phyloP scores from a whole-genome alignment of 1,140 invertebrate species.

The Gonatopus flavifemur region DNA sequence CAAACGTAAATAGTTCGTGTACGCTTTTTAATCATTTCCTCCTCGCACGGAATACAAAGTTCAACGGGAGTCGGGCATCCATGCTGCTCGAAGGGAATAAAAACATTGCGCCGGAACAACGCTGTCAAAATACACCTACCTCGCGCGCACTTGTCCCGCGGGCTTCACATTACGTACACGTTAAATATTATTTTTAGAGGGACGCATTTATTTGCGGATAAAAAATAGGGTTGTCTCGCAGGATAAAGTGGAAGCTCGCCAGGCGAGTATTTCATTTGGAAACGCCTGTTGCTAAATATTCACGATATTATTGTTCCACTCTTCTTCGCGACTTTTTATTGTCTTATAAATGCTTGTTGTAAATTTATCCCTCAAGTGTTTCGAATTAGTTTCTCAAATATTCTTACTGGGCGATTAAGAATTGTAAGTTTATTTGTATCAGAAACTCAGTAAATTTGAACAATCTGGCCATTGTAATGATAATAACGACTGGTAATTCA shows the following conservation, averaged over 20 bases:
- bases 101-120: slow-evolving; percentile 35
- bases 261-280: slow-evolving; percentile 34
- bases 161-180: slow-evolving; percentile 36
- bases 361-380: too few species aligned
- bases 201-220: slow-evolving; percentile 42
- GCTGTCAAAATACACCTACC: slow-evolving; percentile 35
- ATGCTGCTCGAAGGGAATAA: slow-evolving; percentile 35
- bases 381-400: too few species aligned
- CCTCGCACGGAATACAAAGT: slow-evolving; percentile 26
- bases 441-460: too few species aligned
- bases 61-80: slow-evolving; percentile 17
- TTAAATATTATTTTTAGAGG: slow-evolving; percentile 44
- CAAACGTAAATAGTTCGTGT: slow-evolving; percentile 35
- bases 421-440: too few species aligned
- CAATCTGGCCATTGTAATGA: too few species aligned
- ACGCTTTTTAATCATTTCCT: slow-evolving; percentile 38
- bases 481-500: too few species aligned
- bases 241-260: slow-evolving; percentile 35
- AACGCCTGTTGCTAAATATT: slow-evolving; percentile 39
- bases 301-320: slow-evolving; percentile 13
- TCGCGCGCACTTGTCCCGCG: slow-evolving; percentile 27
- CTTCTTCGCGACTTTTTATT: slow-evolving; percentile 4
- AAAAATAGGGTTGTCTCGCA: slow-evolving; percentile 41
- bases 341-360: too few species aligned
- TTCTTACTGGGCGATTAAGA: too few species aligned